Evolutionary conservation across 2,888 invertebrate species (phyloP), one percentile per base, ranked within the genome.

Genomic region (Microctonus hyperodae): DNA sequence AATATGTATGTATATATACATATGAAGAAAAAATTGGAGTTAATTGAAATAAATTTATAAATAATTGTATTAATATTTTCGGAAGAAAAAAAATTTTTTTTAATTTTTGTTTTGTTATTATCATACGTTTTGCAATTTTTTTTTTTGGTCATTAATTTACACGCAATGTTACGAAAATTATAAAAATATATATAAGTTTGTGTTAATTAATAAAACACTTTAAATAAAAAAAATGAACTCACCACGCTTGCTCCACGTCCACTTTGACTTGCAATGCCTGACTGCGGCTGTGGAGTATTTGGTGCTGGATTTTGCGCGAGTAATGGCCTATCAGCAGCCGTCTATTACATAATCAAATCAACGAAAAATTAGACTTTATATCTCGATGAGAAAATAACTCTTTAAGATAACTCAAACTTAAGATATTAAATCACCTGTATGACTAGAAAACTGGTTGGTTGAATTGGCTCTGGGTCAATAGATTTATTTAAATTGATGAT

Each of bases 211-310:
- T 23, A 16, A 1, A 55, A 55, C n/a, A n/a, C n/a, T 2, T 60
- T 58, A 13, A 22, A 10, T 23, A 59, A 22, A 59, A 48, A 53
- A 44, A 51, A 68, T 71, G 57, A 65, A 85, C 92, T 90, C 86
- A 95, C 95, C 88, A 95, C 92, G 75, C 94, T 93, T 65, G 95
- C 91, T 65, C 95, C 94, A 69, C 95, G 89, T 48, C 94, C 94
- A 62, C 94, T 93, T 81, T 95, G 94, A 69, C 92, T 90, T 44
- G 90, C 91, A 79, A 90, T 88, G 53, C 91, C 90, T 16, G 90
- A 87, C 1, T 90, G 90, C 10, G 88, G 85, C 75, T 90, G 91
- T 0, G 92, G 91, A 78, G 90, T 90, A 73, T 90, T 89, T 5
- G 90, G 88, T 73, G 89, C 87, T 50, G 88, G 84, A 78, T 85